phyloP scores from a whole-genome alignment of 2,888 invertebrate species.

The Ochlodes sylvanus region DNA sequence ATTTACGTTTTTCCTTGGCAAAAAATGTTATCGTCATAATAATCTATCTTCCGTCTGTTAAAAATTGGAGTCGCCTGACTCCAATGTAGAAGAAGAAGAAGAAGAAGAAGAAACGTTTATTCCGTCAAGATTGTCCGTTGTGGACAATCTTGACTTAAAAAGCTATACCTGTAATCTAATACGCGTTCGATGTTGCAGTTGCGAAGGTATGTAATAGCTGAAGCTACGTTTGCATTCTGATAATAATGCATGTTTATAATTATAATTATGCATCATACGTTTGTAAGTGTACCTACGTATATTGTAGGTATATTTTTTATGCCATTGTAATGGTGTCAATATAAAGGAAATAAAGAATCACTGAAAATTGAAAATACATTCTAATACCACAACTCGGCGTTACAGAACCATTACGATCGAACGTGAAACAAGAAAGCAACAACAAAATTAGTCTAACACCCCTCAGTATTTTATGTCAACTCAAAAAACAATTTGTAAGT shows the following conservation, averaged over 20 bases:
- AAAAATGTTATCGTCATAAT: too few relatives aligned
- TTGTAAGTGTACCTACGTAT: conserved; percentile 18
- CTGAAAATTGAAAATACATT: neutral
- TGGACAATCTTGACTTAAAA: too few relatives aligned
- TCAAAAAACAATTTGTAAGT: conserved; percentile 54
- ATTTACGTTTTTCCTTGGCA: too few relatives aligned
- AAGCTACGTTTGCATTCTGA: conserved; percentile 42
- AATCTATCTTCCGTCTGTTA: too few relatives aligned
- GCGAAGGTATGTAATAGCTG: conserved; percentile 45
- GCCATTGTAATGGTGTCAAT: neutral
- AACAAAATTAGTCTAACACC: conserved; percentile 44
- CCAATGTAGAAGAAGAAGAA: too few relatives aligned
- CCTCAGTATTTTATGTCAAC: conserved; percentile 46
- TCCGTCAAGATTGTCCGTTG: too few relatives aligned
- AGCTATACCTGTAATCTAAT: too few relatives aligned
- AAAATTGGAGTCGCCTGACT: neutral
- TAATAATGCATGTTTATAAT: conserved; percentile 23
- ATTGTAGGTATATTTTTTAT: conserved; percentile 7
- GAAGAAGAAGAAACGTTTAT: too few relatives aligned
- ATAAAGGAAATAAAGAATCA: neutral
- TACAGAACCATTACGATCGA: conserved; percentile 8
- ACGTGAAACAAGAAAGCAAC: conserved; percentile 9
- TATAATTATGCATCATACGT: conserved; percentile 1
- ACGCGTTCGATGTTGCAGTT: too few relatives aligned
- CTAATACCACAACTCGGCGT: neutral